A percentile compares a stretch with the other conserved stretches of the same genome.
phyloP scores from a whole-genome alignment of 2,888 invertebrate species.

The Drosophila diplacantha region DNA sequence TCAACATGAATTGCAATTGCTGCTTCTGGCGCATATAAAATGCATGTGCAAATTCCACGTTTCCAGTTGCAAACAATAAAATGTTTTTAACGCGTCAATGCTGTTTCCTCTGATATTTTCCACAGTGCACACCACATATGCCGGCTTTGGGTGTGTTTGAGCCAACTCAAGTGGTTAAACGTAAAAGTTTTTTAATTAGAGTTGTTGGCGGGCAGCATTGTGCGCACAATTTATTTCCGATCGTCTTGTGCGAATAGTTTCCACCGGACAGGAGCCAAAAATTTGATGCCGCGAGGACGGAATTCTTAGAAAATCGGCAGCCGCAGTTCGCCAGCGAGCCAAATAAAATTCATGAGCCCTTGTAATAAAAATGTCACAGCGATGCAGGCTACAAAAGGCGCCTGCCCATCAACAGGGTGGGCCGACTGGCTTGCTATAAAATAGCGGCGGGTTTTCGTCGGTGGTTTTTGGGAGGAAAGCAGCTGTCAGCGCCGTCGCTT shows the following conservation, averaged over 20 bases:
- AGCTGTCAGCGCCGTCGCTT: conserved; percentile 58
- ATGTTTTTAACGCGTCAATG: too few species aligned
- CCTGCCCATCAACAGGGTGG: conserved; percentile 19
- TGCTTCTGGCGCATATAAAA: neutral
- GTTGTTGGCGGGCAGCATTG: conserved; percentile 63
- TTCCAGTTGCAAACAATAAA: neutral
- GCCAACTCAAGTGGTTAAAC: conserved; percentile 68
- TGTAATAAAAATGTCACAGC: conserved; percentile 65
- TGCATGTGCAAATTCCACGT: neutral
- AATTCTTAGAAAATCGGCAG: conserved; percentile 61
- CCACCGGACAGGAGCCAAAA: conserved; percentile 24
- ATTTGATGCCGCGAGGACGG: conserved; percentile 18
- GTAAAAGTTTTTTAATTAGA: conserved; percentile 71
- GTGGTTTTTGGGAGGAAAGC: conserved; percentile 31
- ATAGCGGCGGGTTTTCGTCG: neutral
- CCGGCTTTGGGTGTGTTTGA: conserved; percentile 27
- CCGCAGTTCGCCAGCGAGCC: conserved; percentile 49
- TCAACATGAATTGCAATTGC: neutral
- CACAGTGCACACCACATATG: conserved; percentile 20
- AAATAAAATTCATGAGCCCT: conserved; percentile 68
- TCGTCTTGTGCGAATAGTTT: conserved; percentile 63
- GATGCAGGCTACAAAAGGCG: conserved; percentile 55
- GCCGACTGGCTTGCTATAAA: conserved; percentile 1
- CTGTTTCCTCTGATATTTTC: neutral
- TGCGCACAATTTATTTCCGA: conserved; percentile 58